Evolutionary conservation across 2,888 invertebrate species (phyloP).

Genomic region (Mesorhabditis spiculigera): DNA sequence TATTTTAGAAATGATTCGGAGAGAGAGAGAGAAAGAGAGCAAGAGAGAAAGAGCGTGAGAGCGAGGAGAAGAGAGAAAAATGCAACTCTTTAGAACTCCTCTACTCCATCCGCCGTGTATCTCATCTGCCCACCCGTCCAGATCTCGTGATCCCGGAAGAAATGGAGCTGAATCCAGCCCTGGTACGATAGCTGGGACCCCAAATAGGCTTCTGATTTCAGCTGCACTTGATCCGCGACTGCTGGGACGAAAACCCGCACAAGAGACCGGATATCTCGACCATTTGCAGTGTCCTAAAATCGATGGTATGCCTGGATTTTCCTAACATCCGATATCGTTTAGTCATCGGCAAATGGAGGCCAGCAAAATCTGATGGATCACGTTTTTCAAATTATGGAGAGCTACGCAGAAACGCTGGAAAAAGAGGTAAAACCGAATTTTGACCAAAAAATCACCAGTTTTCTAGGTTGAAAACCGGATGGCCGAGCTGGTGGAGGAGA

Average conservation of each 20-base stretch:
- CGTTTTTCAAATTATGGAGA: slow-evolving; percentile 50
- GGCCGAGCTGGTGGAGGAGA: slow-evolving; percentile 48
- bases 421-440: slow-evolving; percentile 29
- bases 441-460: not conserved
- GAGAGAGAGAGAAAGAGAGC: no score
- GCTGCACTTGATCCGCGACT: slow-evolving; percentile 51
- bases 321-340: no score
- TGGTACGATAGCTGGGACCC: no score
- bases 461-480: slow-evolving; percentile 39
- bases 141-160: slow-evolving; percentile 26
- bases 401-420: slow-evolving; percentile 41
- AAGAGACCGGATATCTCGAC: slow-evolving; percentile 45
- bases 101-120: slow-evolving; percentile 45
- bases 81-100: slow-evolving; percentile 33
- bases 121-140: slow-evolving; percentile 31
- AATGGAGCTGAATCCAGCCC: slow-evolving; percentile 42
- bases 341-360: slow-evolving; percentile 18
- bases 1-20: no score
- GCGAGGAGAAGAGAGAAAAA: not conserved
- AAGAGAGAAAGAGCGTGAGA: no score
- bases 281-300: slow-evolving; percentile 39
- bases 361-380: slow-evolving; percentile 53
- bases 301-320: slow-evolving; percentile 16
- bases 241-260: slow-evolving; percentile 48
- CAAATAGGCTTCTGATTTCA: no score